phyloP scores from a whole-genome alignment of 2,113 vertebrate species.

The Eudyptes chrysolophus region DNA sequence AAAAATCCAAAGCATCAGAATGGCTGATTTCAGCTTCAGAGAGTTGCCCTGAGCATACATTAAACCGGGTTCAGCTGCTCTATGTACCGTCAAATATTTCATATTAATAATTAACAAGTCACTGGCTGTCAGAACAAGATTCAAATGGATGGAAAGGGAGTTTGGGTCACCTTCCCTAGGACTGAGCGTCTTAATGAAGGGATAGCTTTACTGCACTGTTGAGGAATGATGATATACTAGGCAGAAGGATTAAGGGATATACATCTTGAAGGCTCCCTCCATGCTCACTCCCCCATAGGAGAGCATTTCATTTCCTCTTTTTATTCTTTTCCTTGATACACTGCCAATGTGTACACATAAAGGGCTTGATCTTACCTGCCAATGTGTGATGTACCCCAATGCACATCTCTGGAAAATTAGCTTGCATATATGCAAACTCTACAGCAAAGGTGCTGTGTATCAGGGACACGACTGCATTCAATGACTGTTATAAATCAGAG shows the following conservation, averaged over 20 bases:
- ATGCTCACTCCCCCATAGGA: background rate
- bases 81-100: conserved; percentile 67
- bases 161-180: conserved; percentile 65
- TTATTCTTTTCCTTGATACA: conserved; percentile 38
- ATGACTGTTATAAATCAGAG: conserved; percentile 44
- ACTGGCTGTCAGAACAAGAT: conserved; percentile 61
- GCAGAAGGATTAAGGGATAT: conserved; percentile 32
- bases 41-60: conserved; percentile 34
- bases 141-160: conserved; percentile 66
- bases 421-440: conserved; percentile 28
- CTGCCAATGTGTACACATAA: background rate
- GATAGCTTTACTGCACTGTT: conserved; percentile 9
- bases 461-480: background rate
- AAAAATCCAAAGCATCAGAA: conserved; percentile 47
- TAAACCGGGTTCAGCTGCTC: conserved; percentile 63
- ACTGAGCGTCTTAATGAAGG: conserved; percentile 63
- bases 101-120: conserved; percentile 74
- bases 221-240: conserved; percentile 41
- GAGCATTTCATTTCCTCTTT: conserved; percentile 32
- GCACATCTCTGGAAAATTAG: background rate
- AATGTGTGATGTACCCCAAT: background rate
- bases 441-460: background rate
- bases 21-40: conserved; percentile 61
- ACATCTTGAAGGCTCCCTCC: background rate
- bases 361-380: background rate